phyloP scores from a whole-genome alignment of 2,797 vertebrate genomes.

The Anguilla pacifica region DNA sequence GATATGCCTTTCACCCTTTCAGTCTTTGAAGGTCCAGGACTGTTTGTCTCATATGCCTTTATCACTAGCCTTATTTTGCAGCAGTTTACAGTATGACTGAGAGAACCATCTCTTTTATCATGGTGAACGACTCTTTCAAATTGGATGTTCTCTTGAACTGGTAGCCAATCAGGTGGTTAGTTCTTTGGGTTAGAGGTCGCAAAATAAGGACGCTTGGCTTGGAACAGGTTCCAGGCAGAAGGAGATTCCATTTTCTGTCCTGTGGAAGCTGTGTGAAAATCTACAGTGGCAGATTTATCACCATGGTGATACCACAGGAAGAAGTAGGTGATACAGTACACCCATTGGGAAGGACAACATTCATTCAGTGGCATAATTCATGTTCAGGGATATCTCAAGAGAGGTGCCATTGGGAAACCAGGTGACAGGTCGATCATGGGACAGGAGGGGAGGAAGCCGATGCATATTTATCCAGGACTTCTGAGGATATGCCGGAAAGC shows the following conservation, averaged over 20 bases:
- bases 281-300: neutral
- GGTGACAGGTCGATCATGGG: neutral
- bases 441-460: neutral
- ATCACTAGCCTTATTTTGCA: neutral
- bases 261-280: neutral
- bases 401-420: neutral
- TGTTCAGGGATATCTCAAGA: neutral
- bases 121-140: neutral
- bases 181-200: neutral
- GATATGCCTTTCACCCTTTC: neutral
- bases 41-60: neutral
- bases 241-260: neutral
- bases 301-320: neutral
- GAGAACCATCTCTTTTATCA: neutral
- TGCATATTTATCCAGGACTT: neutral
- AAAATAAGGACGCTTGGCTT: neutral
- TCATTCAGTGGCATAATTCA: neutral
- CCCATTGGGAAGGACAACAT: neutral
- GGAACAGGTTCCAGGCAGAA: neutral
- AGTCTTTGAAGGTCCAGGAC: neutral
- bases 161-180: neutral
- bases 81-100: neutral
- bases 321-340: neutral
- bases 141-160: neutral
- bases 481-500: neutral